Evolutionary conservation across 2,888 invertebrate genomes (phyloP).

Genomic region (Patella depressa): DNA sequence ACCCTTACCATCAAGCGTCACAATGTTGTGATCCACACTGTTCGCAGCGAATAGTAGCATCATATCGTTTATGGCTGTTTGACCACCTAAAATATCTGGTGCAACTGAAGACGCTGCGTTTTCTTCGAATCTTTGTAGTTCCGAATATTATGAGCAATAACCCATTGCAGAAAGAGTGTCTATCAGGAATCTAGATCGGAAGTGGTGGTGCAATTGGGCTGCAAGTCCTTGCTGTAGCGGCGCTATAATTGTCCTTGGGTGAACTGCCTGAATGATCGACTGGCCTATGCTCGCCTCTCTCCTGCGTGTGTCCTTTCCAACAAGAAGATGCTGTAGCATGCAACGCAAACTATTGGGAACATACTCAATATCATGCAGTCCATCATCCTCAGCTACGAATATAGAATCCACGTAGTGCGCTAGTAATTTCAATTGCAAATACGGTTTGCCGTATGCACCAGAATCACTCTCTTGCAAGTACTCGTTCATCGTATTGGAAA

Average conservation of each 20-base stretch:
- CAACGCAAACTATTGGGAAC: constrained; percentile 30
- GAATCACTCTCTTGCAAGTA: no score
- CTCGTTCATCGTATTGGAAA: no score
- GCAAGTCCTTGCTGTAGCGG: constrained; percentile 42
- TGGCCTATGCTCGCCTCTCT: constrained; percentile 41
- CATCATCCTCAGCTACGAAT: no score
- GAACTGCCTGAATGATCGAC: constrained; percentile 37
- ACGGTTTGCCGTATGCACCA: no score
- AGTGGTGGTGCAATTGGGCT: constrained; percentile 40
- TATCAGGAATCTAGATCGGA: constrained; percentile 41
- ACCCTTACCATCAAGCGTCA: constrained; percentile 44
- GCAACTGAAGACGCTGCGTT: constrained; percentile 35
- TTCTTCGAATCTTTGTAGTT: constrained; percentile 42
- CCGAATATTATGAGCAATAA: constrained; percentile 40
- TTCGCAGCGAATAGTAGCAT: constrained; percentile 47
- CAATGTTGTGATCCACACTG: constrained; percentile 51
- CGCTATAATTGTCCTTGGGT: constrained; percentile 32
- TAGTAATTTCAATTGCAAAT: no score
- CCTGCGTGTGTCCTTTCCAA: constrained; percentile 25
- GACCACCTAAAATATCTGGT: constrained; percentile 28
- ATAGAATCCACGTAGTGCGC: no score
- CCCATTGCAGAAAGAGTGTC: constrained; percentile 40
- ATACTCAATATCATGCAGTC: neutral
- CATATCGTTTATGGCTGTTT: neutral
- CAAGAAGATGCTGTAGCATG: constrained; percentile 26